Percentiles rank a stretch among this genome's conserved stretches.
Evolutionary conservation across 2,888 invertebrate species (phyloP).

Genomic region (Machimus rusticus): DNA sequence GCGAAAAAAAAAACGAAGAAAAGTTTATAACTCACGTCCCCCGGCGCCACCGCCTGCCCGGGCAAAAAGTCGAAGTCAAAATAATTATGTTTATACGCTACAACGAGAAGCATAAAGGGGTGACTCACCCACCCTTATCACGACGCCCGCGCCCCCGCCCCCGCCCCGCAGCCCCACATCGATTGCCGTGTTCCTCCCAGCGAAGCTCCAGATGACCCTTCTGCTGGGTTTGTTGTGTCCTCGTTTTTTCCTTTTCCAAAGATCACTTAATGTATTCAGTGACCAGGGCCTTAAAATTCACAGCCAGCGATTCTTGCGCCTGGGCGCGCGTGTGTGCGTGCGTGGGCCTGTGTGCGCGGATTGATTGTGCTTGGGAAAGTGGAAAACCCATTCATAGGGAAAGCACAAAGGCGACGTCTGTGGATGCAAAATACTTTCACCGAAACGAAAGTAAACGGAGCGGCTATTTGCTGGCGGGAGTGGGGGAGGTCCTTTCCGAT

Average conservation of each 20-base stretch:
- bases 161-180: not conserved
- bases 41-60: not conserved
- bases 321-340: not conserved
- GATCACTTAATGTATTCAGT: slow-evolving; percentile 47
- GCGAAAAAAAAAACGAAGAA: not conserved
- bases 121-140: slow-evolving; percentile 37
- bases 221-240: not conserved
- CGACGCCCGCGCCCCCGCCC: not conserved
- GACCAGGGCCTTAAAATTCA: slow-evolving; percentile 46
- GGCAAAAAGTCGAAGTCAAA: slow-evolving; percentile 34
- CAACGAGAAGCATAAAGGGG: slow-evolving; percentile 33
- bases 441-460: slow-evolving; percentile 13
- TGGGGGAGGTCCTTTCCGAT: not conserved
- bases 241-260: slow-evolving; percentile 8
- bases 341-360: not conserved
- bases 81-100: slow-evolving; percentile 38
- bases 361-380: slow-evolving; percentile 36
- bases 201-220: slow-evolving; percentile 30
- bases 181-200: slow-evolving; percentile 5
- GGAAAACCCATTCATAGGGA: slow-evolving; percentile 31
- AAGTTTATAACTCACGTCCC: not conserved
- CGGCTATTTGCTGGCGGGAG: slow-evolving; percentile 13
- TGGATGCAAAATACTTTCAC: slow-evolving; percentile 33
- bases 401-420: slow-evolving; percentile 27
- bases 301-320: not conserved